These are phyloP conservation scores for Chrysomela aeneicollis DNA, from an alignment of 2,888 invertebrate species.

Conservation along the genomic window DNA sequence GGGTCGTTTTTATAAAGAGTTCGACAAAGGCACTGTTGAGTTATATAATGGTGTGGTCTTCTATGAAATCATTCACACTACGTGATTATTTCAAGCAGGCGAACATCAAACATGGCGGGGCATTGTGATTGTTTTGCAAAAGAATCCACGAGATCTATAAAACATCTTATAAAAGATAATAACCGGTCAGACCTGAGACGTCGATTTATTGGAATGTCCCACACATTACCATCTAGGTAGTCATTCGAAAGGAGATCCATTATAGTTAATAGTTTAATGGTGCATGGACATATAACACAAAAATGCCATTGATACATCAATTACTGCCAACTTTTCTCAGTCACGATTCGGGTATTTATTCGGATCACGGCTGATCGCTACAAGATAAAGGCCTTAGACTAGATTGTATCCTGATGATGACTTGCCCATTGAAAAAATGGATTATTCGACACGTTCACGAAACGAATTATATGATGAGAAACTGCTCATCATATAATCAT, in stretches of 20 bases:
- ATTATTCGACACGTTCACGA: too few relatives aligned
- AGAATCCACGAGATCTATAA: conserved; percentile 27
- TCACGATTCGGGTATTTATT: conserved; percentile 41
- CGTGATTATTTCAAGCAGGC: not conserved
- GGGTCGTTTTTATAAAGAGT: too few relatives aligned
- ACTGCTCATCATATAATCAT: too few relatives aligned
- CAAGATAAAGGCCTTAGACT: too few relatives aligned
- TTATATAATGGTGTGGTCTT: not conserved
- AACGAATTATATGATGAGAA: too few relatives aligned
- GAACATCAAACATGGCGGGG: too few relatives aligned
- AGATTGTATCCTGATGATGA: not conserved
- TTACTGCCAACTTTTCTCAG: conserved; percentile 36
- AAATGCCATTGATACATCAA: conserved; percentile 21
- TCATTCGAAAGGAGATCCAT: conserved; percentile 33
- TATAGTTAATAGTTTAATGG: conserved; percentile 34
- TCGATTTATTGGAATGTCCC: conserved; percentile 32
- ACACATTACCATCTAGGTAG: conserved; percentile 29
- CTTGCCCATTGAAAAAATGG: too few relatives aligned
- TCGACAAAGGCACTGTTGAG: not conserved
- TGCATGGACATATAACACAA: conserved; percentile 26
- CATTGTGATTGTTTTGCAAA: too few relatives aligned
- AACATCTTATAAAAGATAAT: conserved; percentile 31
- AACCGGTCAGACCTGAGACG: conserved; percentile 29
- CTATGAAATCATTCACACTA: not conserved
- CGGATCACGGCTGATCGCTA: conserved; percentile 30